A percentile compares a stretch with the other conserved stretches of the same genome.
These are phyloP conservation scores for Rhodinocichla rosea DNA, from an alignment of 2,113 vertebrate species.

Conservation along the genomic window DNA sequence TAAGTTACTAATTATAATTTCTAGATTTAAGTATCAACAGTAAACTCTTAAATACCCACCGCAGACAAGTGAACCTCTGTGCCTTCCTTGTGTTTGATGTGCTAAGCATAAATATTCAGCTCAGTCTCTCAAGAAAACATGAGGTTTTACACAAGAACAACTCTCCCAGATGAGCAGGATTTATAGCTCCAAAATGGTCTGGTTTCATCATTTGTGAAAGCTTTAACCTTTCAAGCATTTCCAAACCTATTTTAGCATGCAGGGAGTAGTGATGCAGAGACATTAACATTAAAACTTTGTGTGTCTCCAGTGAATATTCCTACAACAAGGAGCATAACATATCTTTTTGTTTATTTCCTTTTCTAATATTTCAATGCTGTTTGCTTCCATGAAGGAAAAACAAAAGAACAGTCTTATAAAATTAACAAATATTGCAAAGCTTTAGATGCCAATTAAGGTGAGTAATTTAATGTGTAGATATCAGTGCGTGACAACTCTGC, in stretches of 20 bases:
- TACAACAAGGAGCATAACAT: conserved; percentile 1
- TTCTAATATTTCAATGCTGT: conserved; percentile 8
- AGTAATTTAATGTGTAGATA: conserved; percentile 3
- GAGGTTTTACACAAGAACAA: conserved; percentile 62
- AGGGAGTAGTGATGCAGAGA: conserved; percentile 45
- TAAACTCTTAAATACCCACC: conserved; percentile 23
- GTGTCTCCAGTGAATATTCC: conserved; percentile 46
- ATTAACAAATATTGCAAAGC: not conserved
- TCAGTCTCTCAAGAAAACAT: conserved; percentile 57
- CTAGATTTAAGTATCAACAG: not conserved
- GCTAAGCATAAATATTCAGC: conserved; percentile 53
- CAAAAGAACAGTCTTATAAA: not conserved
- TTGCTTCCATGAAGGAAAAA: not conserved
- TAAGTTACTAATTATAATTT: conserved; percentile 6
- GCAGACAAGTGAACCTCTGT: not conserved
- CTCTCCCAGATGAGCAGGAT: conserved; percentile 54
- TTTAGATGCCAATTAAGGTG: conserved; percentile 30
- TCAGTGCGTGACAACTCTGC: not conserved
- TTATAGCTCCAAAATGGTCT: conserved; percentile 58
- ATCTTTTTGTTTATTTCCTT: conserved; percentile 12
- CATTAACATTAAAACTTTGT: conserved; percentile 57
- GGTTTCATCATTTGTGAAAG: conserved; percentile 57
- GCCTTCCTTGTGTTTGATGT: conserved; percentile 44
- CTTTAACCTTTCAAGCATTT: conserved; percentile 67
- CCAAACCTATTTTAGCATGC: conserved; percentile 44